These are phyloP conservation scores for Batillaria attramentaria DNA, from an alignment of 1,140 invertebrate genomes.

Conservation along the genomic window DNA sequence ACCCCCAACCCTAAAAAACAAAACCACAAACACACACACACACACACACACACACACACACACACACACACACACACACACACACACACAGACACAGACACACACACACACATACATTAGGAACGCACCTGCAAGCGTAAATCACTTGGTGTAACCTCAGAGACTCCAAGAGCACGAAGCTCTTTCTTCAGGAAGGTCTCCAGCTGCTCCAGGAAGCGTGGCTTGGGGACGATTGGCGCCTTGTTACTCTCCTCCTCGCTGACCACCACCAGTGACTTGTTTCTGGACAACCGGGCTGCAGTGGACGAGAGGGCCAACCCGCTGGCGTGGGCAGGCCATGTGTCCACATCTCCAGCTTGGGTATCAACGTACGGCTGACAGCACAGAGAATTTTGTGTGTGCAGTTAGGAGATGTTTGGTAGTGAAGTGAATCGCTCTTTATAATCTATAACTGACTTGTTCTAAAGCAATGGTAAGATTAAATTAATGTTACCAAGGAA, in stretches of 20 bases:
- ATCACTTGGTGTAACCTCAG: conserved; percentile 67
- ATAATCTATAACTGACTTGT: too few relatives aligned
- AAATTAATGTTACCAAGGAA: too few relatives aligned
- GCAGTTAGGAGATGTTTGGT: too few relatives aligned
- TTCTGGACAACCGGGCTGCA: conserved; percentile 63
- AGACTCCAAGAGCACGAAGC: conserved; percentile 65
- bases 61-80: conserved; percentile 6
- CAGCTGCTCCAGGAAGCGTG: conserved; percentile 70
- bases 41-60: conserved; percentile 14
- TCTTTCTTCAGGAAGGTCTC: conserved; percentile 70
- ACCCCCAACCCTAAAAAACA: too few relatives aligned
- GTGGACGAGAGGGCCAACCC: conserved; percentile 56
- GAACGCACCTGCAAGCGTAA: conserved; percentile 67
- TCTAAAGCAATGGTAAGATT: too few relatives aligned
- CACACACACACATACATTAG: not conserved
- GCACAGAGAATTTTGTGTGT: not conserved
- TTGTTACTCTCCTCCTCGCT: conserved; percentile 67
- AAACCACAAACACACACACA: not conserved
- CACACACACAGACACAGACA: not conserved
- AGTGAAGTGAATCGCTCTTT: not conserved
- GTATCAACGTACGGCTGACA: conserved; percentile 68
- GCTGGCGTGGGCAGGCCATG: conserved; percentile 71
- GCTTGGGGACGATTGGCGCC: conserved; percentile 68
- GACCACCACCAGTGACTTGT: conserved; percentile 66
- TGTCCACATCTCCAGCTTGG: conserved; percentile 67